These are phyloP conservation scores for Carassius auratus DNA, from an alignment of 2,113 vertebrate species.

Conservation along the genomic window DNA sequence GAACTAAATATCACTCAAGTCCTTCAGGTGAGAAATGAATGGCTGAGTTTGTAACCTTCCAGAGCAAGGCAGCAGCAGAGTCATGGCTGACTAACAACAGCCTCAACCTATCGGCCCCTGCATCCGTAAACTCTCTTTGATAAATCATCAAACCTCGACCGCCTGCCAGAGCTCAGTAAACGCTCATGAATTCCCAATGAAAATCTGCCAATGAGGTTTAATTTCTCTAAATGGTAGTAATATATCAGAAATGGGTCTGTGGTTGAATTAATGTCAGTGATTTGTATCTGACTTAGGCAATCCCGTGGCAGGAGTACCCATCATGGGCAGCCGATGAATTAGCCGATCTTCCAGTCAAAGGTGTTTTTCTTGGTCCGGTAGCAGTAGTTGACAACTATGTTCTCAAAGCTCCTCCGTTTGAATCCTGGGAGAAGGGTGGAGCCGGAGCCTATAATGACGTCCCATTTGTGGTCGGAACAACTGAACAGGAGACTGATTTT, in stretches of 20 bases:
- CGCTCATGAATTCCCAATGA: conserved; percentile 16
- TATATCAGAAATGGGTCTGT: conserved; percentile 21
- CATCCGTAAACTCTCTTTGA: conserved; percentile 15
- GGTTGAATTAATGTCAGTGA: conserved; percentile 16
- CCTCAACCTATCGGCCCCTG: conserved; percentile 11
- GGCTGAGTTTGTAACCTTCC: conserved; percentile 23
- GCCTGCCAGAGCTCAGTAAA: not conserved
- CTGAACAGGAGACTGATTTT: conserved; percentile 75
- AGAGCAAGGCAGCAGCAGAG: not conserved
- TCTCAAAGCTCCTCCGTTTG: conserved; percentile 68
- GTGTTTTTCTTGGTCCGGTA: conserved; percentile 62
- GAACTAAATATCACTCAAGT: conserved; percentile 64
- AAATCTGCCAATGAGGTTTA: conserved; percentile 2
- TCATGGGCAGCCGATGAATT: conserved; percentile 69
- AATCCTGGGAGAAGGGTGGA: conserved; percentile 69
- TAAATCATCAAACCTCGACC: conserved; percentile 26
- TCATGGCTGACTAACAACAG: conserved; percentile 37
- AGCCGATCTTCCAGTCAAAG: conserved; percentile 71
- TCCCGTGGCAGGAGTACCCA: conserved; percentile 76
- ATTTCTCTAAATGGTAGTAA: conserved; percentile 14
- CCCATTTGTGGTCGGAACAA: conserved; percentile 76
- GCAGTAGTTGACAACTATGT: conserved; percentile 76
- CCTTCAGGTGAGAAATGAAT: conserved; percentile 68
- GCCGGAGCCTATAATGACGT: conserved; percentile 67
- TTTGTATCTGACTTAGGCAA: conserved; percentile 64